Conservation (phyloP, 2,888 invertebrate genomes). For the Melanotus villosus region DNA sequence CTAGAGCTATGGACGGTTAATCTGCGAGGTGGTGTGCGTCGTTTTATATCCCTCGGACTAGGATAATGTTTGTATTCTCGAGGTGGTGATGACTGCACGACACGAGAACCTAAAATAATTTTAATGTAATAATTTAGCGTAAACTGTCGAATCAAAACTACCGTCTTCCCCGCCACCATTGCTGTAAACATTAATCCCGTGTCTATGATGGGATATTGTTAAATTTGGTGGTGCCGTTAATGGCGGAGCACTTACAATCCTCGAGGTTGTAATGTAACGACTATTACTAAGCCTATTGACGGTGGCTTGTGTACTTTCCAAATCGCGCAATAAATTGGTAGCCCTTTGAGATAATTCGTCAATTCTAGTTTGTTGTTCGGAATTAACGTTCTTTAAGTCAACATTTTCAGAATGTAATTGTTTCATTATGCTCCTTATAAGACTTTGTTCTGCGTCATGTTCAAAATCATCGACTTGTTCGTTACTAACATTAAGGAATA, state of each 20-base stretch:
- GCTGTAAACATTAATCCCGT: constrained; percentile 31
- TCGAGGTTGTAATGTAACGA: neutral
- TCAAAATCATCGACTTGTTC: neutral
- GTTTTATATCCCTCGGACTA: neutral
- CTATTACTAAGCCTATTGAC: neutral
- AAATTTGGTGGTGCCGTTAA: constrained; percentile 29
- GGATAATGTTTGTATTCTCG: neutral
- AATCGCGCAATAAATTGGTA: constrained; percentile 47
- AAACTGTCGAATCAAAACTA: neutral
- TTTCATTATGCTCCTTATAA: constrained; percentile 43
- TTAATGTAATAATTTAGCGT: too few species aligned
- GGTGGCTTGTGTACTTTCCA: constrained; percentile 48
- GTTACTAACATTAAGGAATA: constrained; percentile 12
- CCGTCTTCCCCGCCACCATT: constrained; percentile 53
- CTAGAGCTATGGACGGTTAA: constrained; percentile 39
- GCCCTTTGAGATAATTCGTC: constrained; percentile 51
- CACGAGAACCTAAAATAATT: neutral
- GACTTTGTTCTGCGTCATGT: constrained; percentile 36
- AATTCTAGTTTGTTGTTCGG: constrained; percentile 47
- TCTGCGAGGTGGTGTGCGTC: constrained; percentile 20
- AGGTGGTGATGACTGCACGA: neutral
- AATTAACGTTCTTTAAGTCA: constrained; percentile 42
- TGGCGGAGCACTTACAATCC: constrained; percentile 28
- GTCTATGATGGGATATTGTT: too few species aligned
- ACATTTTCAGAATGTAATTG: constrained; percentile 53